phyloP scores from a whole-genome alignment of 2,113 vertebrate species.

The Choloepus hoffmanni region DNA sequence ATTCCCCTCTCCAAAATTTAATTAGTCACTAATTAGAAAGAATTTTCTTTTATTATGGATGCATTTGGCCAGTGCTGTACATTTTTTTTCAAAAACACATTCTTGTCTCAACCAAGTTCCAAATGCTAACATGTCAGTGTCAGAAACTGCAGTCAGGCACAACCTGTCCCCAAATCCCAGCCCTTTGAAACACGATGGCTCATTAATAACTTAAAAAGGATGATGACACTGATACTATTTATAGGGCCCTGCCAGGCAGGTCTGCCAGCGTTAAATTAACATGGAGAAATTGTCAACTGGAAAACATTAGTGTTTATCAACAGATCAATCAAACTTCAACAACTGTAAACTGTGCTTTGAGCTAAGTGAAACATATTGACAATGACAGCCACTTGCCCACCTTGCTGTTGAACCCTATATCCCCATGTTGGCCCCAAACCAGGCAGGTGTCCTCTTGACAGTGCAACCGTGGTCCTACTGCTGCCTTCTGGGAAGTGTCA shows the following conservation, averaged over 20 bases:
- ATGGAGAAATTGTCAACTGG: slow-evolving; percentile 89
- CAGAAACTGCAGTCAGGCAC: slow-evolving; percentile 89
- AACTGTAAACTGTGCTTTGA: slow-evolving; percentile 90
- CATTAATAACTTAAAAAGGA: slow-evolving; percentile 92
- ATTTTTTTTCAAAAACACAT: slow-evolving; percentile 68
- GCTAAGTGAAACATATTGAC: slow-evolving; percentile 86
- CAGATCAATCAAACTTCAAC: slow-evolving; percentile 90
- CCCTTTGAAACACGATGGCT: slow-evolving; percentile 88
- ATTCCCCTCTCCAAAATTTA: slow-evolving; percentile 78
- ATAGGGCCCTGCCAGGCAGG: slow-evolving; percentile 87
- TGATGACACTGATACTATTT: slow-evolving; percentile 89
- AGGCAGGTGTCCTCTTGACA: slow-evolving; percentile 16
- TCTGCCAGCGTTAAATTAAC: slow-evolving; percentile 90
- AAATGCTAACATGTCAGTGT: slow-evolving; percentile 88
- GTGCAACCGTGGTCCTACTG: neutral
- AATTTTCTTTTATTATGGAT: slow-evolving; percentile 81
- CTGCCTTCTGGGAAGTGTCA: slow-evolving; percentile 71
- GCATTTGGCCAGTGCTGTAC: slow-evolving; percentile 69
- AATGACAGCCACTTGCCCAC: slow-evolving; percentile 84
- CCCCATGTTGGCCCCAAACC: slow-evolving; percentile 21
- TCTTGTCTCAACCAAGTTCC: slow-evolving; percentile 84
- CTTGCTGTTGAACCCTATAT: slow-evolving; percentile 60
- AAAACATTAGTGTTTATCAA: slow-evolving; percentile 92
- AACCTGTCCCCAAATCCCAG: slow-evolving; percentile 88
- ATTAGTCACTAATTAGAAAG: slow-evolving; percentile 84